A percentile compares a stretch with the other conserved stretches of the same genome.
phyloP scores from a whole-genome alignment of 2,888 invertebrate species.

The Phyllotreta striolata region DNA sequence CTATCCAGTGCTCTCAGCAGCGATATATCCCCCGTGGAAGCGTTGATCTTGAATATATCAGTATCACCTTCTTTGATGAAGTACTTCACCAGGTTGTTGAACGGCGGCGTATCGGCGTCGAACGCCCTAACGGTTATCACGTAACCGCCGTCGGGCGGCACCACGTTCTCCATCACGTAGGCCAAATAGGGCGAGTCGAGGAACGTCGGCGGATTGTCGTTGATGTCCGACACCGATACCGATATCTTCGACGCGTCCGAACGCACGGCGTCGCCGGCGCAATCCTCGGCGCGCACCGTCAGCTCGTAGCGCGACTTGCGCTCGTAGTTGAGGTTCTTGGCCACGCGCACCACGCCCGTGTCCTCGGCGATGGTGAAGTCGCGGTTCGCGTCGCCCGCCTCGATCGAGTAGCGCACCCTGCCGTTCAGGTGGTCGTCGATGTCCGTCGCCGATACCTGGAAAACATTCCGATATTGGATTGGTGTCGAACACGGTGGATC shows the following conservation, averaged over 20 bases:
- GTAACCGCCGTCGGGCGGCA: slow-evolving; percentile 81
- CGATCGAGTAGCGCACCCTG: slow-evolving; percentile 90
- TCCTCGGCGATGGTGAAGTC: slow-evolving; percentile 94
- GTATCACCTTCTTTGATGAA: slow-evolving; percentile 93
- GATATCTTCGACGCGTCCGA: slow-evolving; percentile 83
- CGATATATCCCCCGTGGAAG: slow-evolving; percentile 89
- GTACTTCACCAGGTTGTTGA: slow-evolving; percentile 90
- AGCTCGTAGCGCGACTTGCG: slow-evolving; percentile 84
- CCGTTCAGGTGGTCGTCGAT: slow-evolving; percentile 89
- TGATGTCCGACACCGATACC: slow-evolving; percentile 88
- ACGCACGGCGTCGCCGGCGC: slow-evolving; percentile 73
- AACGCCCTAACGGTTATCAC: slow-evolving; percentile 85
- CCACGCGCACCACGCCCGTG: slow-evolving; percentile 88
- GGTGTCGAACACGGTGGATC: too few relatives aligned
- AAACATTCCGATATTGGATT: too few relatives aligned
- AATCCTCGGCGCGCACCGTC: slow-evolving; percentile 88
- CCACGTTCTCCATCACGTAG: slow-evolving; percentile 91
- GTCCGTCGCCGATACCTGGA: slow-evolving; percentile 86
- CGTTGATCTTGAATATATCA: slow-evolving; percentile 90
- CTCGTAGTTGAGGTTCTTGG: slow-evolving; percentile 93
- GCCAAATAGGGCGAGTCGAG: slow-evolving; percentile 94
- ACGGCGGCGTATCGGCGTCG: slow-evolving; percentile 90
- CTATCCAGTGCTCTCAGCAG: slow-evolving; percentile 84
- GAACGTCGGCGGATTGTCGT: slow-evolving; percentile 93
- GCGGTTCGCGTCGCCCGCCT: slow-evolving; percentile 86